Evolutionary conservation across 2,888 invertebrate species (phyloP).

Genomic region (Mantis religiosa): DNA sequence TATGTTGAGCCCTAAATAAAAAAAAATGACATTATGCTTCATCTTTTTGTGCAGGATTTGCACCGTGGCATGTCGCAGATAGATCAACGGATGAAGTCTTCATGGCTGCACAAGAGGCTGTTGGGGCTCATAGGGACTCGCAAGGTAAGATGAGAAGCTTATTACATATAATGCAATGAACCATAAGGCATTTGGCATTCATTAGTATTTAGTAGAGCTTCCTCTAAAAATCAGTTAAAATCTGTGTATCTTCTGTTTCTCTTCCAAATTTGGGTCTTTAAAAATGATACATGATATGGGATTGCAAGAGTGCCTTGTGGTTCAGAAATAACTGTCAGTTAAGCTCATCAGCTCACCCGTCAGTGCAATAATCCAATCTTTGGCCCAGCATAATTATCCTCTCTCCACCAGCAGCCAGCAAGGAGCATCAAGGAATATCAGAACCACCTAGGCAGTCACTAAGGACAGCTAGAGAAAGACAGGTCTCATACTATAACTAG

Average conservation of each 20-base stretch:
- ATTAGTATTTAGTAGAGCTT: background rate
- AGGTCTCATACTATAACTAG: too few species aligned
- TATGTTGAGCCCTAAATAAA: too few species aligned
- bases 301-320: background rate
- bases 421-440: background rate
- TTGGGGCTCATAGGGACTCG: conserved; percentile 77
- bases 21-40: too few species aligned
- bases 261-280: background rate
- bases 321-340: background rate
- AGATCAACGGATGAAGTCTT: conserved; percentile 70
- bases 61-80: conserved; percentile 79
- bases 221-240: background rate
- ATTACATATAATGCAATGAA: background rate
- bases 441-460: background rate
- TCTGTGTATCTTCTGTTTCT: background rate
- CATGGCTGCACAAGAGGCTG: conserved; percentile 76
- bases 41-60: conserved; percentile 59
- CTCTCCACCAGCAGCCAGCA: conserved; percentile 2
- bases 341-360: background rate
- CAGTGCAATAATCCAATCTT: background rate
- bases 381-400: background rate
- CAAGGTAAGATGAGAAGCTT: conserved; percentile 71
- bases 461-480: background rate
- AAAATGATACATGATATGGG: background rate
- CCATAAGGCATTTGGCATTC: background rate